phyloP scores from a whole-genome alignment of 2,797 vertebrate species.

The Sebastes matsubarae region DNA sequence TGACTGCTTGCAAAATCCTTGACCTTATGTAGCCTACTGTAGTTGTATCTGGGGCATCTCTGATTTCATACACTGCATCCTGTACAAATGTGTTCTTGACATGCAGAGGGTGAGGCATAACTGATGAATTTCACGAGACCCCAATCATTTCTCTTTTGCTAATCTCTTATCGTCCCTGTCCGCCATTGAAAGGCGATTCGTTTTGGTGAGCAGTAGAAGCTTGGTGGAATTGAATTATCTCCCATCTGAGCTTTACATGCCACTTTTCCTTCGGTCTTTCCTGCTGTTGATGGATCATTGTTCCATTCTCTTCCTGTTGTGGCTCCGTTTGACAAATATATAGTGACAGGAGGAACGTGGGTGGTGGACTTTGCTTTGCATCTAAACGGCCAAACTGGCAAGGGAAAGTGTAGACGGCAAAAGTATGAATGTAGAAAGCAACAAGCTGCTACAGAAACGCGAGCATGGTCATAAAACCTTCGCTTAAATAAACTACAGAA shows the following conservation, averaged over 20 bases:
- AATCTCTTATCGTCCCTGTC: background rate
- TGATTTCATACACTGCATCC: background rate
- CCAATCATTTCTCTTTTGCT: background rate
- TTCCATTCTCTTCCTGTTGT: slow-evolving; percentile 62
- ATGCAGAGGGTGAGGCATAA: background rate
- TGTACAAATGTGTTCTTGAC: background rate
- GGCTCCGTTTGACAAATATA: slow-evolving; percentile 29
- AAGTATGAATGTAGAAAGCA: slow-evolving; percentile 15
- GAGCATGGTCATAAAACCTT: background rate
- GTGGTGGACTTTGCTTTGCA: background rate
- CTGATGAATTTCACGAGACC: background rate
- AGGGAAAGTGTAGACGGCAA: background rate
- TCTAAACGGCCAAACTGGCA: background rate
- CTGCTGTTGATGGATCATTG: slow-evolving; percentile 56
- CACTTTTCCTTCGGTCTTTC: slow-evolving; percentile 46
- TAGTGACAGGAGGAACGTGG: slow-evolving; percentile 37
- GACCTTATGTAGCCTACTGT: background rate
- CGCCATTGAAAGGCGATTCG: slow-evolving; percentile 10
- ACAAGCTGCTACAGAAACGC: background rate
- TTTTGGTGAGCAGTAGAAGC: slow-evolving; percentile 13
- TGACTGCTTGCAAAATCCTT: background rate
- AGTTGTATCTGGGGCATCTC: background rate
- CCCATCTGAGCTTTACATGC: slow-evolving; percentile 34
- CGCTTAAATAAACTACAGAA: slow-evolving; percentile 18
- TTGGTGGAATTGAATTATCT: slow-evolving; percentile 34